These are phyloP conservation scores for Tetranychus truncatus DNA, from an alignment of 2,888 invertebrate species.

Conservation along the genomic window DNA sequence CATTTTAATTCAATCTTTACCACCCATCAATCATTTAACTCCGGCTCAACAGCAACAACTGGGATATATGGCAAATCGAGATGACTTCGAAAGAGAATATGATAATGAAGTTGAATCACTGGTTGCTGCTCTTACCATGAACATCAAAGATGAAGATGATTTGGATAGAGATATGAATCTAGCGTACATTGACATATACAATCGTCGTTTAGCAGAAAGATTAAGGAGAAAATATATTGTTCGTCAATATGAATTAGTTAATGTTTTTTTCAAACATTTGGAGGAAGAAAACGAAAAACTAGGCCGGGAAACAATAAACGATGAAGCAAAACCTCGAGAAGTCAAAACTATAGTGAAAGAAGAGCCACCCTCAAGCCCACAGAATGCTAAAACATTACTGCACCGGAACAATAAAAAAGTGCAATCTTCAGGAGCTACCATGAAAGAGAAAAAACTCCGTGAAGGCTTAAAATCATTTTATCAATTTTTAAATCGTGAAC, in stretches of 20 bases:
- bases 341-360: conserved; percentile 11
- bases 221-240: conserved; percentile 72
- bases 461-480: conserved; percentile 67
- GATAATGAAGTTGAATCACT: conserved; percentile 75
- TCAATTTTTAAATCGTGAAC: conserved; percentile 67
- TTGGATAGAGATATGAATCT: conserved; percentile 71
- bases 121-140: conserved; percentile 62
- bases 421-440: no score
- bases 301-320: background rate
- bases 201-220: conserved; percentile 59
- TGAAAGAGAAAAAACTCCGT: conserved; percentile 29
- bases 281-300: background rate
- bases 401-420: background rate
- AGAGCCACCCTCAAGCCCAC: background rate
- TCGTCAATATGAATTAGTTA: conserved; percentile 70
- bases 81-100: conserved; percentile 90
- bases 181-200: conserved; percentile 80
- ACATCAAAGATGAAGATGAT: conserved; percentile 65
- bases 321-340: background rate
- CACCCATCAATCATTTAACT: conserved; percentile 50
- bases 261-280: conserved; percentile 48
- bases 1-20: conserved; percentile 48
- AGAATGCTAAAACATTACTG: conserved; percentile 1
- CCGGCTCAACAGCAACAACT: conserved; percentile 67
- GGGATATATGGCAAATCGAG: conserved; percentile 83